Percentiles rank a stretch among this genome's conserved stretches.
Conservation (phyloP, 2,797 vertebrate species). For the Notoglanidium macrostoma region DNA sequence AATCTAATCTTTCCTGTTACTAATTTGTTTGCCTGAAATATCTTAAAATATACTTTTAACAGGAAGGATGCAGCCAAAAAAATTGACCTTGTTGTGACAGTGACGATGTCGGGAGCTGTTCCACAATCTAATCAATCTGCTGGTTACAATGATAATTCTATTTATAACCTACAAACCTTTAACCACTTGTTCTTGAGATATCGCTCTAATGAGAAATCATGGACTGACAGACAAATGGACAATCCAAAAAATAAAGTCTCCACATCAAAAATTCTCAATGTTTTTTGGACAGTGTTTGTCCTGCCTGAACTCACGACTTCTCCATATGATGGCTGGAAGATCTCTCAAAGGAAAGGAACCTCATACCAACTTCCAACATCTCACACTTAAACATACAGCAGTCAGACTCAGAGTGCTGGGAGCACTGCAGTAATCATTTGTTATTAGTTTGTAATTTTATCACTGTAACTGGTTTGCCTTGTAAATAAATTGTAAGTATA, state of each 20-base stretch:
- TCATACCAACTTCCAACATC: neutral
- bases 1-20: neutral
- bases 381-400: neutral
- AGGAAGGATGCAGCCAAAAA: neutral
- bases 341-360: neutral
- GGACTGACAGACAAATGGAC: neutral
- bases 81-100: neutral
- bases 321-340: neutral
- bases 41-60: neutral
- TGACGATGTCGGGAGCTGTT: neutral
- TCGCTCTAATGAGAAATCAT: neutral
- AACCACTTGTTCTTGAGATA: neutral
- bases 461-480: neutral
- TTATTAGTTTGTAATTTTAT: neutral
- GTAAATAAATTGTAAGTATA: neutral
- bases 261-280: neutral
- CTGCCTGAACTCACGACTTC: neutral
- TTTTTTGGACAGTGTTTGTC: neutral
- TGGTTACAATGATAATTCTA: neutral
- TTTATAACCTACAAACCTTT: conserved; percentile 2
- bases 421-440: neutral
- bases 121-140: neutral
- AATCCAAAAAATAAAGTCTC: neutral
- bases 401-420: neutral
- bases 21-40: neutral